These are phyloP conservation scores for Teleiodes luculella DNA, from an alignment of 2,888 invertebrate species.

Conservation along the genomic window DNA sequence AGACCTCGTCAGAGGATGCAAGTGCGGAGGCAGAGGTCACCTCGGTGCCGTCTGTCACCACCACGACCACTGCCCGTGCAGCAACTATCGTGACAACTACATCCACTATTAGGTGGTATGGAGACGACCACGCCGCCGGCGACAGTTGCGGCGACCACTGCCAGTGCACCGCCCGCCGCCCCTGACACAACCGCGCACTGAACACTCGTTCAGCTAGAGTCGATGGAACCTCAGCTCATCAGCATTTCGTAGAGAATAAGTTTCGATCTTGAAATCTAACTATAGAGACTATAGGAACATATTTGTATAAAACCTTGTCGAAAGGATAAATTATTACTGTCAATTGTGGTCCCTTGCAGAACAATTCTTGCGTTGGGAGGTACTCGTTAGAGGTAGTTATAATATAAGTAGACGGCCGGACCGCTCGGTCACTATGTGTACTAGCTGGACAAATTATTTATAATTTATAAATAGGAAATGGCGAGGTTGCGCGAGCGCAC, in stretches of 20 bases:
- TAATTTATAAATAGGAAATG: conserved; percentile 48
- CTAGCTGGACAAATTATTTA: conserved; percentile 74
- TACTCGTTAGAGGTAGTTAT: conserved; percentile 35
- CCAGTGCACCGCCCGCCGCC: conserved; percentile 24
- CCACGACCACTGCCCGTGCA: background rate
- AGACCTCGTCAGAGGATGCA: conserved; percentile 9
- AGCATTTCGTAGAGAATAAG: conserved; percentile 71
- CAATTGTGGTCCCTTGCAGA: conserved; percentile 39
- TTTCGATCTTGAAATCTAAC: conserved; percentile 71
- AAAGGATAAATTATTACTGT: conserved; percentile 40
- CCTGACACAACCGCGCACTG: conserved; percentile 6
- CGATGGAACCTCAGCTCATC: conserved; percentile 62
- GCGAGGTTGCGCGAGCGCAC: conserved; percentile 37
- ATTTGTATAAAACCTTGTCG: conserved; percentile 42
- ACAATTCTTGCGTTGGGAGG: conserved; percentile 25
- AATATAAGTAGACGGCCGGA: conserved; percentile 48
- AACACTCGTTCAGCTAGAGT: conserved; percentile 17
- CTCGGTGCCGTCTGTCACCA: background rate
- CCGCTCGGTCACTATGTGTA: conserved; percentile 50
- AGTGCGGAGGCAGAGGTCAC: background rate
- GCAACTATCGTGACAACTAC: background rate
- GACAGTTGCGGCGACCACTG: background rate
- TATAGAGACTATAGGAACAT: conserved; percentile 68
- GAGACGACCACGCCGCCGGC: conserved; percentile 23
- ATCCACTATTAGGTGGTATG: background rate